Evolutionary conservation across 2,113 vertebrate species (phyloP).

Genomic region (Suricata suricatta): DNA sequence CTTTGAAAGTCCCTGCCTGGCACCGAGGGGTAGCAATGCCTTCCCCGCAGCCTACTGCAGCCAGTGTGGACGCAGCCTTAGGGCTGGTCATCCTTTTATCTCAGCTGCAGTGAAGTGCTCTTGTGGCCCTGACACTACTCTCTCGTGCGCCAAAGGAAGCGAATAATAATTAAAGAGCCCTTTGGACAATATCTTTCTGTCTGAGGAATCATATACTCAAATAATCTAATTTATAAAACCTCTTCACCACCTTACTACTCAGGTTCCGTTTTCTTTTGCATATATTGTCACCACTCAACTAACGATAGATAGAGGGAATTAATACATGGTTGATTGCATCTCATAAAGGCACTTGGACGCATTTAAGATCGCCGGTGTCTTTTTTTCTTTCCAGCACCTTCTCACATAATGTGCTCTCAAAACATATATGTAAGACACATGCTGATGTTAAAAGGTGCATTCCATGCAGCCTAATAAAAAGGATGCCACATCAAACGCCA

Average conservation of each 20-base stretch:
- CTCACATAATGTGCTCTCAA: constrained; percentile 51
- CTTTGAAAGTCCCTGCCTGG: not conserved
- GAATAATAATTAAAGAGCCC: constrained; percentile 65
- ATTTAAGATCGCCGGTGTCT: constrained; percentile 40
- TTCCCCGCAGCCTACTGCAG: not conserved
- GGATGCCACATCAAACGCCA: constrained; percentile 9
- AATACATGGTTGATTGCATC: constrained; percentile 67
- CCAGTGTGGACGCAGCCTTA: not conserved
- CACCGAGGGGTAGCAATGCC: rapidly evolving
- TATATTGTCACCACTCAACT: constrained; percentile 61
- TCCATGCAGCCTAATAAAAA: constrained; percentile 49
- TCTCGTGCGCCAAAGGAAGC: constrained; percentile 6
- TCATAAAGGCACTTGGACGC: constrained; percentile 56
- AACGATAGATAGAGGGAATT: constrained; percentile 69
- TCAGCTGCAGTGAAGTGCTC: not conserved
- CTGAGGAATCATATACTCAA: constrained; percentile 68
- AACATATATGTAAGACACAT: constrained; percentile 54
- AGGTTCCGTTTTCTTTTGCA: constrained; percentile 62
- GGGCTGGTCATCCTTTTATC: constrained; percentile 7
- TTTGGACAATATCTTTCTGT: constrained; percentile 67
- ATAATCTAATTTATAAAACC: constrained; percentile 65
- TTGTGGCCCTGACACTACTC: not conserved
- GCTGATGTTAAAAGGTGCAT: constrained; percentile 52
- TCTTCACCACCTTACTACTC: constrained; percentile 49
- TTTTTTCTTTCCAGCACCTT: constrained; percentile 54